phyloP scores from a whole-genome alignment of 64 coral and sea anemone genomes.

The Orbicella faveolata region DNA sequence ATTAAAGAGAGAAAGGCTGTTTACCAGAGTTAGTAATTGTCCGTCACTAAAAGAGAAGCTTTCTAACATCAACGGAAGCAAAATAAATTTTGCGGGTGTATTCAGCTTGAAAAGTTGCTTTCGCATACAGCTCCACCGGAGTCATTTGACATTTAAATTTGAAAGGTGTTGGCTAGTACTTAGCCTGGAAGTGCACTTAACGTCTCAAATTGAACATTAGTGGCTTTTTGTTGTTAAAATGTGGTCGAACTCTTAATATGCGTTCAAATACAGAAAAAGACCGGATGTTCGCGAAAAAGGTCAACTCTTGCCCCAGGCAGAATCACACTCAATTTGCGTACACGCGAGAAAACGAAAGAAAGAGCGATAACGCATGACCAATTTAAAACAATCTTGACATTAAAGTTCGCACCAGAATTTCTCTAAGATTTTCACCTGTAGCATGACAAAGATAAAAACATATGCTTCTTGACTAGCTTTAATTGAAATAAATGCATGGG shows the following conservation, averaged over 20 bases:
- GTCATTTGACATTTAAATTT: background rate
- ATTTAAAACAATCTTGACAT: background rate
- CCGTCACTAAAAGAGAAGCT: background rate
- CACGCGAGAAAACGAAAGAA: background rate
- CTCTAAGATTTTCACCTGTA: background rate
- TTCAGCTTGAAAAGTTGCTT: background rate
- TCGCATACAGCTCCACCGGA: background rate
- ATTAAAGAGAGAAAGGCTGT: slow-evolving; percentile 37
- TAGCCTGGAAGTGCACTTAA: slow-evolving; percentile 30
- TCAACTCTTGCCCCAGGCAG: slow-evolving; percentile 8
- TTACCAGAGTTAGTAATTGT: slow-evolving; percentile 22
- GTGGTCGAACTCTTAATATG: slow-evolving; percentile 3
- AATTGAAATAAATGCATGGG: background rate
- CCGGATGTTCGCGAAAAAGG: slow-evolving; percentile 20
- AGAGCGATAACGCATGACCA: background rate
- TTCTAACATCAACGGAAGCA: slow-evolving; percentile 23
- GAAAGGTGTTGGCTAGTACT: slow-evolving; percentile 1
- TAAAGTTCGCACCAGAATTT: background rate
- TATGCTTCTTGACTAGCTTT: background rate
- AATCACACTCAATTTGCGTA: background rate
- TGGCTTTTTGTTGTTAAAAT: slow-evolving; percentile 44
- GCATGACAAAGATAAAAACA: background rate
- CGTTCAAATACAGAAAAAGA: background rate
- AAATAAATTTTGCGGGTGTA: background rate
- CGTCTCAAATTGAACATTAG: slow-evolving; percentile 16